Percentiles rank a stretch among this genome's conserved stretches.
Evolutionary conservation across 2,888 invertebrate genomes (phyloP).

Genomic region (Papilio demoleus): DNA sequence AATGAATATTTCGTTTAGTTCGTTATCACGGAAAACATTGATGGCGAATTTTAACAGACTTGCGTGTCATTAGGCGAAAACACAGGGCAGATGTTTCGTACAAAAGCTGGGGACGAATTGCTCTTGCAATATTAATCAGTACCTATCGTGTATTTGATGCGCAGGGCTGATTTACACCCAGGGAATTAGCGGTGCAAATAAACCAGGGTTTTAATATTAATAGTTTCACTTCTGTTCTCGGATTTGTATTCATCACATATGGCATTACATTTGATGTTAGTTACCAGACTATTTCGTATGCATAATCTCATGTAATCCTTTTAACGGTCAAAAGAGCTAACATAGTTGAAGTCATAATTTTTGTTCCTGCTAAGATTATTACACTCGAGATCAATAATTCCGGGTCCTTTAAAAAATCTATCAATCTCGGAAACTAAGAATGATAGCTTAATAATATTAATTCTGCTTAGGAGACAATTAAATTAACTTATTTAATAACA

Average conservation of each 20-base stretch:
- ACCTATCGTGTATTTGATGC: conserved; percentile 54
- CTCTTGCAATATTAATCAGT: conserved; percentile 78
- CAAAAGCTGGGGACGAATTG: conserved; percentile 65
- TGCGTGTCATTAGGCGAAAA: conserved; percentile 70
- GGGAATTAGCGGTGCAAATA: conserved; percentile 59
- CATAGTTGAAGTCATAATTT: too few relatives aligned
- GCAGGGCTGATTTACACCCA: conserved; percentile 53
- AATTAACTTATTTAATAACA: too few relatives aligned
- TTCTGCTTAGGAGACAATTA: too few relatives aligned
- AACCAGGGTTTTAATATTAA: conserved; percentile 47
- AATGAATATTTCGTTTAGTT: background rate
- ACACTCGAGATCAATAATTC: too few relatives aligned
- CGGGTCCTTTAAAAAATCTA: too few relatives aligned
- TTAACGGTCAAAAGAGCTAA: background rate
- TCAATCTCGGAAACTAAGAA: too few relatives aligned
- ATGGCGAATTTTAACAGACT: conserved; percentile 57
- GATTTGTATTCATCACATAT: conserved; percentile 43
- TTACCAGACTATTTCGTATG: conserved; percentile 1
- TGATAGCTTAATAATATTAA: too few relatives aligned
- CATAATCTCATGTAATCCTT: background rate
- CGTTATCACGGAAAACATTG: conserved; percentile 47
- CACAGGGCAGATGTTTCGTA: conserved; percentile 52
- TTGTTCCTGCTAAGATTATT: too few relatives aligned
- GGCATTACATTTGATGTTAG: conserved; percentile 25
- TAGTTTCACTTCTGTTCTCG: conserved; percentile 40